Percentiles rank a stretch among this genome's conserved stretches.
phyloP scores from a whole-genome alignment of 2,113 vertebrate genomes.

The Hydropotes inermis region DNA sequence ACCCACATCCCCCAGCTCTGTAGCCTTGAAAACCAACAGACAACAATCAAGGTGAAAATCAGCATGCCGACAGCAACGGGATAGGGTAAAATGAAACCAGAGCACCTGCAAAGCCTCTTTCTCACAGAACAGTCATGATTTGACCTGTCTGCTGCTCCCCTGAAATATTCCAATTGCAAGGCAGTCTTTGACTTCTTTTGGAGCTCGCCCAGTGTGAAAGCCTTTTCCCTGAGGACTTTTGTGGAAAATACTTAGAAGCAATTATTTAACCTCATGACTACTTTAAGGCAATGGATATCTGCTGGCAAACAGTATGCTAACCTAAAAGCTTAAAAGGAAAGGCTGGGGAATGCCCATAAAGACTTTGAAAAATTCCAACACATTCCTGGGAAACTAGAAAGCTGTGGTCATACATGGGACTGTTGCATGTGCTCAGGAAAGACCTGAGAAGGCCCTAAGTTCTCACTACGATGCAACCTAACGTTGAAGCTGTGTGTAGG shows the following conservation, averaged over 20 bases:
- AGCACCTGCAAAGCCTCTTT: background rate
- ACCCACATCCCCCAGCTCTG: background rate
- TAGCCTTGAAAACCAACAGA: background rate
- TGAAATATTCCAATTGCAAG: background rate
- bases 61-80: background rate
- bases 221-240: background rate
- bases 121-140: background rate
- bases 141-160: background rate
- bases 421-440: background rate
- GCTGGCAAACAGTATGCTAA: background rate
- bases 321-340: background rate
- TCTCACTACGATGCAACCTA: background rate
- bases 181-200: background rate
- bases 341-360: background rate
- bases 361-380: background rate
- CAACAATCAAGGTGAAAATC: background rate
- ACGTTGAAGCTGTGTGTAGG: background rate
- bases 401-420: background rate
- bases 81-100: background rate
- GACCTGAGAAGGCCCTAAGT: background rate
- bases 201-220: background rate
- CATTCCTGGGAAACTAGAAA: background rate
- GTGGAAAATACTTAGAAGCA: background rate
- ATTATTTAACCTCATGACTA: background rate
- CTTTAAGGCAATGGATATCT: background rate